Conservation (phyloP, 2,113 vertebrate genomes). For the Chaenocephalus aceratus region DNA sequence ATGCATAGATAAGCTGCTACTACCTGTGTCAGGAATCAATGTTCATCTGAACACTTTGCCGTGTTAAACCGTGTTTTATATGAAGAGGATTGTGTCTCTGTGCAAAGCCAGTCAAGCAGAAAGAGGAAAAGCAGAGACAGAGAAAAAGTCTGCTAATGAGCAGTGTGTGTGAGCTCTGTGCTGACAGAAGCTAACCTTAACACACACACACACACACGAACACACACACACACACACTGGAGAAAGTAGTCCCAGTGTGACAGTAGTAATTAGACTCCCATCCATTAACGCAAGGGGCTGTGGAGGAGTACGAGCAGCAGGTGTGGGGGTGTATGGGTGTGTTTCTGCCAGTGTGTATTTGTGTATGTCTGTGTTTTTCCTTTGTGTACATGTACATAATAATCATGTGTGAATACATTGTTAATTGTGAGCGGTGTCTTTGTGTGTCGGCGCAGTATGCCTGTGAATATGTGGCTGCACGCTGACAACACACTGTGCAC, state of each 20-base stretch:
- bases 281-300: slow-evolving; percentile 87
- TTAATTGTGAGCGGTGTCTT: slow-evolving; percentile 47
- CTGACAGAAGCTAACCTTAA: slow-evolving; percentile 69
- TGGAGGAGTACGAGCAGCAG: slow-evolving; percentile 80
- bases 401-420: slow-evolving; percentile 49
- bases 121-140: slow-evolving; percentile 45
- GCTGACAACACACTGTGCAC: slow-evolving; percentile 12
- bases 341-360: slow-evolving; percentile 57
- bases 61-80: slow-evolving; percentile 59
- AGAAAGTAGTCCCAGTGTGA: slow-evolving; percentile 74
- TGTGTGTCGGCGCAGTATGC: slow-evolving; percentile 32
- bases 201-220: slow-evolving; percentile 1
- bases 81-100: slow-evolving; percentile 40
- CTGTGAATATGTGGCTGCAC: slow-evolving; percentile 30
- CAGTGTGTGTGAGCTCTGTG: slow-evolving; percentile 62
- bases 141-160: slow-evolving; percentile 80
- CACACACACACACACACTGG: background rate
- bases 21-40: slow-evolving; percentile 35
- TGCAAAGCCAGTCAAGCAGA: slow-evolving; percentile 23
- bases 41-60: slow-evolving; percentile 20
- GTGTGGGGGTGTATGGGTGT: slow-evolving; percentile 70
- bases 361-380: slow-evolving; percentile 52
- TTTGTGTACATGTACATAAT: slow-evolving; percentile 61
- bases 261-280: slow-evolving; percentile 87
- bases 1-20: slow-evolving; percentile 13